Evolutionary conservation across 2,797 vertebrate genomes (phyloP).

Genomic region (Varecia variegata): DNA sequence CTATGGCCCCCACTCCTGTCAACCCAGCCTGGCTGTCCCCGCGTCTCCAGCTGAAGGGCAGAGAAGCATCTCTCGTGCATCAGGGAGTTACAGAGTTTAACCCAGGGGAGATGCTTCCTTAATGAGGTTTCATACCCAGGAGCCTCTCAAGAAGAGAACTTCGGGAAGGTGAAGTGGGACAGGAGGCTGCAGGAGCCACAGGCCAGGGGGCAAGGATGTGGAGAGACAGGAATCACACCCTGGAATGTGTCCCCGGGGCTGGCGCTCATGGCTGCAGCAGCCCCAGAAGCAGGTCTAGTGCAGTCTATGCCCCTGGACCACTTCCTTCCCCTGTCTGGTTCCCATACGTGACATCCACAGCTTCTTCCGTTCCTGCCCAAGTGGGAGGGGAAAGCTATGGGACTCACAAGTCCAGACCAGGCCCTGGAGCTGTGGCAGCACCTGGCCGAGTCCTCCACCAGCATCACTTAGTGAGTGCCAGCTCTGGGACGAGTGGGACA

Average conservation of each 20-base stretch:
- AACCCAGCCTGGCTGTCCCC: background rate
- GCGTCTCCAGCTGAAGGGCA: background rate
- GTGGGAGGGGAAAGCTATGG: background rate
- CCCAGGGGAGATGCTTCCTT: background rate
- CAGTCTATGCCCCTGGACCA: background rate
- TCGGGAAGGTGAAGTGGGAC: background rate
- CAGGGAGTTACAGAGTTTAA: background rate
- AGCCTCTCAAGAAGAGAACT: background rate
- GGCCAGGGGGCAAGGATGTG: background rate
- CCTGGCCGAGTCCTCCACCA: background rate
- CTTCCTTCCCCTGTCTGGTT: background rate
- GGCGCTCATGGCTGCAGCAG: fast-evolving
- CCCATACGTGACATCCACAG: background rate
- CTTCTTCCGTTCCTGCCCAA: background rate
- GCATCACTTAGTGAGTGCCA: background rate
- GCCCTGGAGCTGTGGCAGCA: background rate
- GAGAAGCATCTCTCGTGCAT: background rate
- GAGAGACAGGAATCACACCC: background rate
- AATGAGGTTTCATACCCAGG: background rate
- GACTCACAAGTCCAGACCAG: background rate
- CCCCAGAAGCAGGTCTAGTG: background rate
- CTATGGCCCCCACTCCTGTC: background rate
- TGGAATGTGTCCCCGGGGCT: fast-evolving
- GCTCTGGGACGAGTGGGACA: background rate
- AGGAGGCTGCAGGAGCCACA: background rate